Conservation (phyloP, 2,113 vertebrate species). For the Spermophilus dauricus region DNA sequence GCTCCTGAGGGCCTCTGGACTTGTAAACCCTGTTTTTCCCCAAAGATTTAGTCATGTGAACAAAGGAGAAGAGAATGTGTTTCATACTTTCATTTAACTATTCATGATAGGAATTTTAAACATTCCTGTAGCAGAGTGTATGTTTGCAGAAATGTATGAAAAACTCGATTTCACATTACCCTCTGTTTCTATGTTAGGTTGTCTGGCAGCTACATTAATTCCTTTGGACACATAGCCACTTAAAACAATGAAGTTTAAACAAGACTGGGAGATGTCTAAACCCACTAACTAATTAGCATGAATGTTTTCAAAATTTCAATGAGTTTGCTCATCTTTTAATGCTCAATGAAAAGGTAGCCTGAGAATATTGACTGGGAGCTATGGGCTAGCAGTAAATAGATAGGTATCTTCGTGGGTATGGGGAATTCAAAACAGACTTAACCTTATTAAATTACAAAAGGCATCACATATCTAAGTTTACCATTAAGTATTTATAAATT, state of each 20-base stretch:
- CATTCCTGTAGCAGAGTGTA: constrained; percentile 10
- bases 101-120: constrained; percentile 58
- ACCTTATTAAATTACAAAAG: constrained; percentile 8
- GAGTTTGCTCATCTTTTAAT: constrained; percentile 42
- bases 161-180: constrained; percentile 7
- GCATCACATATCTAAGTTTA: neutral
- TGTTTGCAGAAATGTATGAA: constrained; percentile 36
- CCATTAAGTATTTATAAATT: neutral
- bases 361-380: neutral
- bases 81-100: constrained; percentile 62
- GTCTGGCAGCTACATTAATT: neutral
- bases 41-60: constrained; percentile 25
- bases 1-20: neutral
- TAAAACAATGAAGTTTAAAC: constrained; percentile 33
- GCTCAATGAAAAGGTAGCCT: neutral
- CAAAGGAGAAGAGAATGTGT: constrained; percentile 48
- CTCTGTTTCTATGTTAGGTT: neutral
- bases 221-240: neutral
- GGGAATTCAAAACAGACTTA: neutral
- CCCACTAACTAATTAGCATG: neutral
- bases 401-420: neutral
- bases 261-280: constrained; percentile 43
- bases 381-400: neutral
- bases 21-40: neutral
- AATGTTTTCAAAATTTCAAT: neutral